Evolutionary conservation across 2,113 vertebrate genomes (phyloP), one percentile per base, ranked within the genome.

Genomic region (Orientallactaga bullata): DNA sequence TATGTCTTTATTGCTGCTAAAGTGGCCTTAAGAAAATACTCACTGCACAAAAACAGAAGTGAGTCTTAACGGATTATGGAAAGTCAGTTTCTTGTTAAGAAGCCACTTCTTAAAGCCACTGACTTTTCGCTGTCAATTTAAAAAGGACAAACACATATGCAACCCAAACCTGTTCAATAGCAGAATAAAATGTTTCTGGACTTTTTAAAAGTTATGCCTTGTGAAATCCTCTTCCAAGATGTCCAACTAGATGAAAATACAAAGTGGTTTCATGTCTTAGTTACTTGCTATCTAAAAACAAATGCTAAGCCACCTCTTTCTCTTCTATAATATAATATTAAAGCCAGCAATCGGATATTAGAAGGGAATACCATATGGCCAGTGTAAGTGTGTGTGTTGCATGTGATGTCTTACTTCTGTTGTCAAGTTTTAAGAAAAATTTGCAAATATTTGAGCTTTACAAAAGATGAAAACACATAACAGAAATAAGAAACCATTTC

Each of bases 31-130:
- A 66, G 93, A 87, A 32, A 89, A 71, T 73, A 84, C 55, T 73
- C 37, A 87, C 12, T 91, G 92, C 47, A 74, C 28, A 71, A 81
- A 91, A 91, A 74, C 28, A 91, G 69, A 89, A 95, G 78, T 61
- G 84, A 42, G 61, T 95, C 73, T 96, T 94, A 95, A 94, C 51
- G 88, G 84, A 95, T 93, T 91, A 94, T 37, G 65, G 77, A 94
- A 93, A 95, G 93, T 26, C 35, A 10, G 24, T 87, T 91, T 95
- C 24, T 88, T 88, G 26, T 91, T 86, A 86, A 68, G 74, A 95
- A 88, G 63, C 9, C 35, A 87, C 72, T 73, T 97, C 76, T 91
- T 84, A 89, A 88, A 83, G 91, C 88, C 96, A 93, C 30, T 13
- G 78, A 95, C 21, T 65, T 93, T 93, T 73, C 89, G 65, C 63